Base-by-base conservation (phyloP, 2,888 invertebrate species). In the Aphodius granarius region DNA sequence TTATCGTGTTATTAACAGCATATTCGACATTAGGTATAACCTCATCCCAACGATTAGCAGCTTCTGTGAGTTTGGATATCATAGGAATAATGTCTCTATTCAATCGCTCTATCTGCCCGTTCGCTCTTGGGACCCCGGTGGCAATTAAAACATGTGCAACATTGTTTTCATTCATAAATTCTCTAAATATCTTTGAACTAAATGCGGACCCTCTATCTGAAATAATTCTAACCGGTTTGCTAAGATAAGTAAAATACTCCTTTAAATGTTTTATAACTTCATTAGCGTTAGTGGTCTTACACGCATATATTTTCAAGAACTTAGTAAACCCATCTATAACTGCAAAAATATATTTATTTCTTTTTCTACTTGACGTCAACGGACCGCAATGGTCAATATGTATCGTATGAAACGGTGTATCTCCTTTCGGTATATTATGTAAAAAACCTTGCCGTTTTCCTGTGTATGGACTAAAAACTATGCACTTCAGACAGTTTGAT, bases 401-500 rank as follows among this genome's bases (percentile, higher is more conserved):
- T 17, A 66, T 66, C 13, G 66, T 66, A 13, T 66, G 66, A 66
- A 66, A 66, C 13, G 66, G 17, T 19, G 20, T 9, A 13, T 66
- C 20, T 16, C 66, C 66, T 66, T 23, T 66, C 20, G 66, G 66
- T 19, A 66, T n/a, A n/a, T n/a, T n/a, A n/a, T 66, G 66, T 16
- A 66, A 66, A 13, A 66, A 3, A 17, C 20, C 66, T 66, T 66
- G 13, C 66, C 20, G 18, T 66, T 66, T 66, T 13, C 62, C 23
- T 13, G 16, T 70, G 18, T 20, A 4, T n/a, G 66, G 66, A 16
- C 19, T 13, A 17, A 19, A 66, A 21, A 20, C 19, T 13, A 71
- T 71, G 19, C 71, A 43, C 23, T 71, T 71, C 62, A 71, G 62
- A 43, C 71, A 71, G n/a, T 71, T 71, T 43, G 43, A n/a, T 17